These are phyloP conservation scores for Drosophila yakuba DNA, from an alignment of 1,140 invertebrate genomes.

Conservation along the genomic window DNA sequence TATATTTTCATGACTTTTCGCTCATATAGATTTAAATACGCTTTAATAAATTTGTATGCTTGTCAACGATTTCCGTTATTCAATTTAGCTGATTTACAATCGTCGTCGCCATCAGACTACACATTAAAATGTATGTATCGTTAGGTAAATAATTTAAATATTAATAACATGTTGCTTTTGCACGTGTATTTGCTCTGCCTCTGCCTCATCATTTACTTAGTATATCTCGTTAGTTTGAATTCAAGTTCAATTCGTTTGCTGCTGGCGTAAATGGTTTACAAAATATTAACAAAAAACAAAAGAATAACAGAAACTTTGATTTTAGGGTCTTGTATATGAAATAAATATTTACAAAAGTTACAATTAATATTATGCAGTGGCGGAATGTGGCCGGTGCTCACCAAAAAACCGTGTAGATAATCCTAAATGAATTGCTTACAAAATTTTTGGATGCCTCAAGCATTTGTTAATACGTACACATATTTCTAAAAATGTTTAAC, in stretches of 20 bases:
- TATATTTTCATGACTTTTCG: conserved; percentile 78
- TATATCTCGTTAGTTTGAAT: conserved; percentile 43
- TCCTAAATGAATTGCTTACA: conserved; percentile 65
- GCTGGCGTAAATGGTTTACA: conserved; percentile 38
- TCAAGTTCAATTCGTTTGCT: conserved; percentile 56
- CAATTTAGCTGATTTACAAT: conserved; percentile 69
- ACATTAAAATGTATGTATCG: conserved; percentile 70
- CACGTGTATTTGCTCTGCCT: conserved; percentile 23
- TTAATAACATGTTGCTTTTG: conserved; percentile 71
- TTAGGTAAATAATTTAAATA: conserved; percentile 77
- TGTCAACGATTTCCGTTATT: conserved; percentile 68
- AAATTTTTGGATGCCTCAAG: conserved; percentile 59
- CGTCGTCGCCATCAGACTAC: conserved; percentile 54
- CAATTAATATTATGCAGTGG: conserved; percentile 51
- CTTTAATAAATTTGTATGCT: conserved; percentile 74
- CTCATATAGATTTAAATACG: conserved; percentile 77
- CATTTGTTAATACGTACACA: conserved; percentile 57
- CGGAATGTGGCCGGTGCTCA: conserved; percentile 63
- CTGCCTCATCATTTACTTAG: conserved; percentile 12
- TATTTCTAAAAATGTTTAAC: conserved; percentile 51
- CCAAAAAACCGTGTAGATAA: conserved; percentile 49
- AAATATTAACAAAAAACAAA: conserved; percentile 1
- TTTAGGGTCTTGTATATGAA: conserved; percentile 43
- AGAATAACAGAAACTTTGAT: conserved; percentile 8
- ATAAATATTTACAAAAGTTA: conserved; percentile 71